Percentiles rank a stretch among this genome's conserved stretches.
Conservation (phyloP, 2,113 vertebrate species). For the Ellobius talpinus region DNA sequence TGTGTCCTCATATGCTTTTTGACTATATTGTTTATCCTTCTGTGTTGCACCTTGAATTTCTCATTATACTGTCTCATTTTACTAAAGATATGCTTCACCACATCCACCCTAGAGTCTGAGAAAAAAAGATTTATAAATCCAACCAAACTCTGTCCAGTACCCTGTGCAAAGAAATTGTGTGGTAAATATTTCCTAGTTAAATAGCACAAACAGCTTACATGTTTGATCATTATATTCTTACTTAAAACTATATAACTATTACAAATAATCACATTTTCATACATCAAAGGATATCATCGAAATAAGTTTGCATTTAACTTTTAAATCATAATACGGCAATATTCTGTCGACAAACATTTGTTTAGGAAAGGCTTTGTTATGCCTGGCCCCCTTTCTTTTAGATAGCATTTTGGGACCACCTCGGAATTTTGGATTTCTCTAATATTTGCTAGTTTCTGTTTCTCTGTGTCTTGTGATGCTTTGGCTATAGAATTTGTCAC, state of each 20-base stretch:
- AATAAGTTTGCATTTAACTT: slow-evolving; percentile 51
- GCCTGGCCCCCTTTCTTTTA: neutral
- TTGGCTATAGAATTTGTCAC: neutral
- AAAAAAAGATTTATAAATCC: slow-evolving; percentile 4
- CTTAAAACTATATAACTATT: neutral
- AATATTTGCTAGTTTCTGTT: neutral
- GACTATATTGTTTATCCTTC: slow-evolving; percentile 17
- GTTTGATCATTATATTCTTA: slow-evolving; percentile 15
- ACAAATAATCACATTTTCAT: neutral
- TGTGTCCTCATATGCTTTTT: neutral
- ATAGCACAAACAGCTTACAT: neutral
- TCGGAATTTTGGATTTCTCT: neutral
- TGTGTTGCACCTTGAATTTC: neutral
- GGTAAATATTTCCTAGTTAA: slow-evolving; percentile 26
- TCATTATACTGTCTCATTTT: slow-evolving; percentile 4
- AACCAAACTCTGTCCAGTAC: neutral
- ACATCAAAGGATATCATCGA: neutral
- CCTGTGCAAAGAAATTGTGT: neutral
- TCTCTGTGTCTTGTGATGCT: neutral
- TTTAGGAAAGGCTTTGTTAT: neutral
- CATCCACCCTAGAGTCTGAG: neutral
- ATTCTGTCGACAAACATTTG: neutral
- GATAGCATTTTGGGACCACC: neutral
- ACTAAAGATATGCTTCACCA: neutral
- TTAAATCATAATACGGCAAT: neutral